Base-by-base conservation (phyloP, 2,113 vertebrate species). In the Aphelocoma coerulescens region DNA sequence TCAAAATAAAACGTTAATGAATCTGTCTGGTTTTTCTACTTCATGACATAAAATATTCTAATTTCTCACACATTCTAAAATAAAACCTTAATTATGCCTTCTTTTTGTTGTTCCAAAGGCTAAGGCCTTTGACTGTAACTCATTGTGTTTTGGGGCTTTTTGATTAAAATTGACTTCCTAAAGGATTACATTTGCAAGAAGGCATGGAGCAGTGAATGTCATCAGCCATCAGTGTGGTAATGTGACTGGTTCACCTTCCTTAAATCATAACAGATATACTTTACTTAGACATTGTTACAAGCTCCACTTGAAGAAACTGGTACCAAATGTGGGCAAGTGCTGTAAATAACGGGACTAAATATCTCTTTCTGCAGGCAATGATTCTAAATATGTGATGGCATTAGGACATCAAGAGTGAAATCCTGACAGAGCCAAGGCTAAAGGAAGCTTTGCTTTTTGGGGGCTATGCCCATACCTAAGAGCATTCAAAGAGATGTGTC, bases 101-200 rank as follows among this genome's bases (percentile, higher is more conserved):
- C 46, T 62, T 65, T 54, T 2, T 0, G 6, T 79, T 76, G 21
- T 66, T 92, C 54, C 37, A 83, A 79, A 85, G 62, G 33, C 43
- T 51, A 32, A 79, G 16, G 21, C 46, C 21, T 8, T 83, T 71
- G 67, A 61, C 33, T 77, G 59, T 74, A 74, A 77, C 17, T 77
- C 0, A 0, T 10, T 9, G 0, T 49, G 24, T 62, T 96, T 65
- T 61, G 39, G 23, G 32, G 9, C 57, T 78, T 69, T 87, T 86
- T n/a, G 81, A 91, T 85, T 86, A 63, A 84, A 96, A 92, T 19
- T 82, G 5, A 84, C 79, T 82, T 96, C 75, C 51, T 73, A 73
- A 95, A 93, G 82, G 88, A 80, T 58, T 75, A 59, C 0, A 0
- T 49, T 74, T 54, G 37, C 72, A 61, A 67, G 93, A 77, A 84